Evolutionary conservation across 2,113 vertebrate species (phyloP).

Genomic region (Spea multiplicata): DNA sequence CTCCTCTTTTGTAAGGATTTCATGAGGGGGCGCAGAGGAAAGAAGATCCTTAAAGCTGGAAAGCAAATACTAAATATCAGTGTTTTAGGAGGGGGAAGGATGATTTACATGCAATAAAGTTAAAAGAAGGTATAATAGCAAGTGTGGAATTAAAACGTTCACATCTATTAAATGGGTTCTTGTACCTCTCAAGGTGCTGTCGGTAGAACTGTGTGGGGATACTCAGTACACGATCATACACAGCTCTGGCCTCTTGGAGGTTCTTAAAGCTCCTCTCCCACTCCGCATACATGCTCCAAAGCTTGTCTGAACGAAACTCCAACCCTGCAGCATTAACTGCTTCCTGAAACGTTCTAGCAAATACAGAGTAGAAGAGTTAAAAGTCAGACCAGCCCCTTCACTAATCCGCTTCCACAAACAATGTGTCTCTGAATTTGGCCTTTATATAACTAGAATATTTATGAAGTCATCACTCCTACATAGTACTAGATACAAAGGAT

Average conservation of each 20-base stretch:
- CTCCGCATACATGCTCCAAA: constrained; percentile 79
- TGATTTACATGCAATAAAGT: too few species aligned
- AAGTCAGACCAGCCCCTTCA: neutral
- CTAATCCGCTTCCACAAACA: accelerated
- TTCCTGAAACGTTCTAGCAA: constrained; percentile 72
- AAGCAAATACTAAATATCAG: neutral
- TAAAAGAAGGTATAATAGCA: neutral
- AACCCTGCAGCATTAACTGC: constrained; percentile 68
- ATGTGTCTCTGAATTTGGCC: neutral
- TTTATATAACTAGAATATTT: too few species aligned
- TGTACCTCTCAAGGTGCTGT: constrained; percentile 77
- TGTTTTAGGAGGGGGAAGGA: neutral
- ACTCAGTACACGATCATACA: constrained; percentile 70
- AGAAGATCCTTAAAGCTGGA: constrained; percentile 75
- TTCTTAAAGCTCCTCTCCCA: constrained; percentile 79
- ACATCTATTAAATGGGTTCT: neutral
- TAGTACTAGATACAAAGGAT: too few species aligned
- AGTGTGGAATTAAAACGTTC: neutral
- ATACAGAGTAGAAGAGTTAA: neutral
- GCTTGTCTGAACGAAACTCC: constrained; percentile 80
- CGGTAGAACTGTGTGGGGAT: constrained; percentile 79
- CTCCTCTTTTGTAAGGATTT: constrained; percentile 69
- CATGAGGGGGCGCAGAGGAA: constrained; percentile 60
- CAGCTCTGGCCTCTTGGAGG: constrained; percentile 60
- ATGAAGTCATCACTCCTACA: too few species aligned